phyloP scores from a whole-genome alignment of 2,888 invertebrate genomes.

The Matsumyia berberina region DNA sequence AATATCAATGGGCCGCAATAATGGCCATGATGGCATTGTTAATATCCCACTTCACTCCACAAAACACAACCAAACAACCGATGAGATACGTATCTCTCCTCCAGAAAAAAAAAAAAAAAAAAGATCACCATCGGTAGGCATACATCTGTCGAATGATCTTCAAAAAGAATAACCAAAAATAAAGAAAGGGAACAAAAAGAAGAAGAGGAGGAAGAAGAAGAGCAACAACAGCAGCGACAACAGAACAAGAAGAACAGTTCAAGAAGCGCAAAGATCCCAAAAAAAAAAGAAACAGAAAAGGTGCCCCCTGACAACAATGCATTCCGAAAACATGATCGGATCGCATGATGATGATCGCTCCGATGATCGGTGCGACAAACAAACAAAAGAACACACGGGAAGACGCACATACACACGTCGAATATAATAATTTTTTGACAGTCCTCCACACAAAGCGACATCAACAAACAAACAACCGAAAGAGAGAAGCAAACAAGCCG shows the following conservation, averaged over 20 bases:
- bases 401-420: slow-evolving; percentile 67
- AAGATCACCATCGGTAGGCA: slow-evolving; percentile 54
- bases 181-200: slow-evolving; percentile 16
- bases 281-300: slow-evolving; percentile 64
- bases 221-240: not conserved
- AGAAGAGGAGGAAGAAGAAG: no score
- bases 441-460: slow-evolving; percentile 67
- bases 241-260: slow-evolving; percentile 21
- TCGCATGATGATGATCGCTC: slow-evolving; percentile 72
- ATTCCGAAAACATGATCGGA: slow-evolving; percentile 71
- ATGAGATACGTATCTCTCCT: slow-evolving; percentile 43
- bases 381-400: slow-evolving; percentile 71
- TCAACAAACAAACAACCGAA: slow-evolving; percentile 72
- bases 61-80: slow-evolving; percentile 51
- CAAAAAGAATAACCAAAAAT: slow-evolving; percentile 38
- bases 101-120: no score
- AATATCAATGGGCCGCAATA: slow-evolving; percentile 72
- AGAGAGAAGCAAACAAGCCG: slow-evolving; percentile 40
- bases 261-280: slow-evolving; percentile 62
- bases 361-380: slow-evolving; percentile 73
- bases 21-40: slow-evolving; percentile 68
- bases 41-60: slow-evolving; percentile 66
- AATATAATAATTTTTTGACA: slow-evolving; percentile 71
- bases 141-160: slow-evolving; percentile 73
- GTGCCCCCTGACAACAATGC: slow-evolving; percentile 74